Evolutionary conservation across 1,140 invertebrate species (phyloP).

Genomic region (Heliconius congener): DNA sequence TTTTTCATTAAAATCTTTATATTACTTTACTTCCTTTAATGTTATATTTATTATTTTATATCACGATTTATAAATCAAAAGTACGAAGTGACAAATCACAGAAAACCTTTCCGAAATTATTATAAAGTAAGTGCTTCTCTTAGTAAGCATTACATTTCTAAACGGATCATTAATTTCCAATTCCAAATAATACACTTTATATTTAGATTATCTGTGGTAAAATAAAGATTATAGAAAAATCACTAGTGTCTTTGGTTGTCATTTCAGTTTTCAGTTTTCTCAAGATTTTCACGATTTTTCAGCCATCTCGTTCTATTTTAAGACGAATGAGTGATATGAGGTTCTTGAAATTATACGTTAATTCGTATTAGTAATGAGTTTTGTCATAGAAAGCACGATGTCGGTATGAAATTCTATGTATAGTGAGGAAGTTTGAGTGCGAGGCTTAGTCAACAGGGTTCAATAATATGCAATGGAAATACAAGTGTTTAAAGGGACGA

Average conservation of each 20-base stretch:
- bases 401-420: slow-evolving; percentile 59
- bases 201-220: neutral
- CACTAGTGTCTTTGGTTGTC: slow-evolving; percentile 21
- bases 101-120: too few species aligned
- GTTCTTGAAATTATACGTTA: slow-evolving; percentile 53
- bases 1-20: too few species aligned
- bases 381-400: slow-evolving; percentile 44
- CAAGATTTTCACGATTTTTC: slow-evolving; percentile 57
- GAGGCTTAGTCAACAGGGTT: slow-evolving; percentile 42
- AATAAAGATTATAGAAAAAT: slow-evolving; percentile 6
- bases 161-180: too few species aligned
- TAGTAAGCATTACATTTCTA: too few species aligned
- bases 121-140: too few species aligned
- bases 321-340: slow-evolving; percentile 68
- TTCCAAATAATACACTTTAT: too few species aligned
- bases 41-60: too few species aligned
- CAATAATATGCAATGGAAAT: slow-evolving; percentile 75
- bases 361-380: slow-evolving; percentile 49
- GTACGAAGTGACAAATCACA: too few species aligned
- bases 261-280: slow-evolving; percentile 52
- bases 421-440: slow-evolving; percentile 51
- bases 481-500: slow-evolving; percentile 63
- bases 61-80: too few species aligned
- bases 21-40: too few species aligned
- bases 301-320: slow-evolving; percentile 71